Evolutionary conservation across 2,888 invertebrate species (phyloP), one percentile per base, ranked within the genome.

Genomic region (Nomada fucata): DNA sequence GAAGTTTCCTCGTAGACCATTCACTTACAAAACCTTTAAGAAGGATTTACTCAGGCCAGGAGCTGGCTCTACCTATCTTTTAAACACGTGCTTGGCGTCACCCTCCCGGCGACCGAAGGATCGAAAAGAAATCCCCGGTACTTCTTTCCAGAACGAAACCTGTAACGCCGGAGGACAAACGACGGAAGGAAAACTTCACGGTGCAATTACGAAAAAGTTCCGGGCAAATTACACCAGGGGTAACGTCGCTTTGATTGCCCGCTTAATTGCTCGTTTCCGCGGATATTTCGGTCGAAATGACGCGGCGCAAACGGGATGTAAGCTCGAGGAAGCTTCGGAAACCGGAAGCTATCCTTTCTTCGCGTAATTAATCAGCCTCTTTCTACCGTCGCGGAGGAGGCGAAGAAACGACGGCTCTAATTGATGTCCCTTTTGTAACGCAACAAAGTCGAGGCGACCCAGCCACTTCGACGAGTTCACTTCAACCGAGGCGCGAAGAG

Each of bases 241-340:
- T 7, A 59, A 23, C 44, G 42, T 75, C 69, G 26, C 55, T 55
- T 59, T 47, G 23, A 44, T 53, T 64, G 55, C 63, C 36, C 57
- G 57, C 60, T 57, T 78, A 79, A 79, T 79, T 76, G 69, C 75
- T 59, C 52, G 68, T 74, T 74, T 57, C 55, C 73, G 44, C 59
- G 29, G 47, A 60, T 67, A 68, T 74, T 68, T 69, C 63, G 42
- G 23, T n/a, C 5, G 68, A 63, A 50, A 57, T 42, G 74, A 68
- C 72, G 74, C 67, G 61, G 50, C 63, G 23, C 50, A 63, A 78
- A 74, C 60, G 42, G 55, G 13, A 13, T 9, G 20, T 20, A 20
- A 52, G 47, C 23, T 18, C 50, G 23, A 63, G 47, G 61, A 64
- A 65, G 7, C 76, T 67, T 18, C 18, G 5, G 26, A 11, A 63